Evolutionary conservation across 1,140 invertebrate genomes (phyloP).

Genomic region (Pseudachorutes palmiensis): DNA sequence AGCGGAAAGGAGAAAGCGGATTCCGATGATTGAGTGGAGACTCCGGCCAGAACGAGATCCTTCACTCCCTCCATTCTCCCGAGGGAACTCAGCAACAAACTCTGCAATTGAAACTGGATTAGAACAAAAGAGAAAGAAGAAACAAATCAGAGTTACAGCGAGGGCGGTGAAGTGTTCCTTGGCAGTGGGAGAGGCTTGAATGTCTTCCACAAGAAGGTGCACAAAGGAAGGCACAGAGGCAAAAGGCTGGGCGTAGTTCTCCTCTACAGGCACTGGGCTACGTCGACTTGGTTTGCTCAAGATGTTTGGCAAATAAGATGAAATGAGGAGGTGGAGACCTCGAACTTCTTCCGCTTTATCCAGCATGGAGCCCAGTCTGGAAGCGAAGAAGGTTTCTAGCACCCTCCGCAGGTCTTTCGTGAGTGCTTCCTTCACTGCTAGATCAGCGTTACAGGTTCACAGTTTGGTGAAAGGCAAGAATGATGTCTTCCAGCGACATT

Average conservation of each 20-base stretch:
- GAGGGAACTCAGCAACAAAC: slow-evolving; percentile 27
- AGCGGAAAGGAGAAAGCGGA: slow-evolving; percentile 13
- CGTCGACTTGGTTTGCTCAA: slow-evolving; percentile 12
- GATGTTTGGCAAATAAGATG: slow-evolving; percentile 32
- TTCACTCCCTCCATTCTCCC: slow-evolving; percentile 20
- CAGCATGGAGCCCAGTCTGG: slow-evolving; percentile 16
- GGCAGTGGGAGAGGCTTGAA: slow-evolving; percentile 2
- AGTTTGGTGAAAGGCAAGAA: slow-evolving; percentile 35
- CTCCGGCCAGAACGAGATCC: slow-evolving; percentile 17
- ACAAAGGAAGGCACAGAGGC: not conserved
- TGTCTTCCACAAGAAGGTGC: not conserved
- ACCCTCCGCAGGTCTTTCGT: slow-evolving; percentile 20
- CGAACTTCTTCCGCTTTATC: slow-evolving; percentile 21
- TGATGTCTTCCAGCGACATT: slow-evolving; percentile 21
- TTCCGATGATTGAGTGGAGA: slow-evolving; percentile 18
- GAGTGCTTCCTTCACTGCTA: slow-evolving; percentile 26
- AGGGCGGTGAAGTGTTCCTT: slow-evolving; percentile 16
- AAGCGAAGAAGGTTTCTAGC: slow-evolving; percentile 30
- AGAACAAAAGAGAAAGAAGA: not conserved
- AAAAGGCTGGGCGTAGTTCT: not conserved
- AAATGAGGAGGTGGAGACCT: slow-evolving; percentile 21
- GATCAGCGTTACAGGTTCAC: slow-evolving; percentile 34
- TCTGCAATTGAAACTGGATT: slow-evolving; percentile 19
- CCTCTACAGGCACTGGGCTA: not conserved
- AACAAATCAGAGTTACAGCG: slow-evolving; percentile 9